Base-by-base conservation (phyloP, 2,113 vertebrate genomes). In the Pachyramphus minor region DNA sequence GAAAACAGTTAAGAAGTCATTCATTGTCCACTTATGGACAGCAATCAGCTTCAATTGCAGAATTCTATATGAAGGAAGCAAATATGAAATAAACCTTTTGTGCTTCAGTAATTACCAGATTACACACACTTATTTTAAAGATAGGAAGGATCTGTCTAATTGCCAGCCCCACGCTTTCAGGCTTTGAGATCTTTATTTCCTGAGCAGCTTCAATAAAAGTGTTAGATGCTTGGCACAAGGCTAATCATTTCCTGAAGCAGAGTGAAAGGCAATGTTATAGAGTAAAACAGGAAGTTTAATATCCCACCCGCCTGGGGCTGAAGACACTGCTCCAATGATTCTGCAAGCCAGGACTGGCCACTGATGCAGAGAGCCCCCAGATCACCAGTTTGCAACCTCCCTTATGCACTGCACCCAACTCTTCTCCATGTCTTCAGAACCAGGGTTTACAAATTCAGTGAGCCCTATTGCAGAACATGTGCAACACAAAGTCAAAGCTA, bases 311-410 rank as follows among this genome's bases (percentile, higher is more conserved):
- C 53, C 62, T 14, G 50, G 8, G 11, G 66, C 12, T 37, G 47
- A 64, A 59, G 12, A 39, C 3, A 14, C 42, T 9, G 82, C 81
- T 84, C 68, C 17, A 76, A 50, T 6, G 58, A 76, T 60, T 76
- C 52, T 56, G 49, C 81, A 49, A 63, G 80, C 18, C 58, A 69
- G 62, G 67, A 55, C 9, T 1, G 0, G 8, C 9, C 41, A 75
- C 41, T 0, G 15, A 77, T 59, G 66, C 39, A 55, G 64, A 62
- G 22, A 64, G 14, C 18, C 72, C 76, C n/a, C 18, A 11, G 4
- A n/a, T 5, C 0, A 0, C 15, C 72, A 86, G 25, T 27, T 19
- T 8, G 30, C 45, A 55, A 53, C 13, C 33, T 31, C 22, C 30
- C 5, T 11, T 25, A 2, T 8, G 6, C 22, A 37, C 52, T n/a